Conservation (phyloP, 2,888 invertebrate species). For the Timandra comae region DNA sequence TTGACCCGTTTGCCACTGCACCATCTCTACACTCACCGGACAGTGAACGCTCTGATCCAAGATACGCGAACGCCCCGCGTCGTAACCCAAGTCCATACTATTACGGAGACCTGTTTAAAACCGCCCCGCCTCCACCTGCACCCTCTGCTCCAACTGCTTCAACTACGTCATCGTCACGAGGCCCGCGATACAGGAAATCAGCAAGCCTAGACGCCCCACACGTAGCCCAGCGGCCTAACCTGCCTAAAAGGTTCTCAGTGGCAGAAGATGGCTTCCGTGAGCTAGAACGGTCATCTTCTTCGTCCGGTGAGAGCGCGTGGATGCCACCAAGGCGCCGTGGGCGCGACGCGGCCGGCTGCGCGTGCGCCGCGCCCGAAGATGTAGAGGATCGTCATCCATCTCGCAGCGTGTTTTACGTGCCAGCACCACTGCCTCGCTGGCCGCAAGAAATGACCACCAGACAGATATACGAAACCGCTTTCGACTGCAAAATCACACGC, state of each 20-base stretch:
- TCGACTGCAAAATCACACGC: slow-evolving; percentile 90
- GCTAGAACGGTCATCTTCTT: slow-evolving; percentile 71
- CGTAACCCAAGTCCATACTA: slow-evolving; percentile 90
- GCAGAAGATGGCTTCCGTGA: slow-evolving; percentile 82
- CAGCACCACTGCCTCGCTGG: slow-evolving; percentile 81
- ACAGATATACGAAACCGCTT: slow-evolving; percentile 92
- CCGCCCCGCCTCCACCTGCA: slow-evolving; percentile 51
- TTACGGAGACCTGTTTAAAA: slow-evolving; percentile 85
- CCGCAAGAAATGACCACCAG: slow-evolving; percentile 79
- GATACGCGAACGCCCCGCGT: slow-evolving; percentile 74
- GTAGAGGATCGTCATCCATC: slow-evolving; percentile 80
- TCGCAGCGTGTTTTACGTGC: slow-evolving; percentile 82
- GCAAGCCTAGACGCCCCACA: slow-evolving; percentile 85
- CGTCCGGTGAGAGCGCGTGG: slow-evolving; percentile 77
- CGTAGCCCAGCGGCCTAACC: slow-evolving; percentile 77
- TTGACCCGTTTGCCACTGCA: slow-evolving; percentile 67
- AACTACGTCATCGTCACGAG: slow-evolving; percentile 61
- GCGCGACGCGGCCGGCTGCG: slow-evolving; percentile 82
- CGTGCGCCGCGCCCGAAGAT: slow-evolving; percentile 83
- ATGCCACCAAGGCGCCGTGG: slow-evolving; percentile 85
- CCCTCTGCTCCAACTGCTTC: slow-evolving; percentile 72
- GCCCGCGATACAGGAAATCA: slow-evolving; percentile 82
- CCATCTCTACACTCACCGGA: slow-evolving; percentile 82
- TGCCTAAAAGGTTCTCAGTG: slow-evolving; percentile 82
- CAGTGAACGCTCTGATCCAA: slow-evolving; percentile 77